Conservation (phyloP, 2,797 vertebrate genomes). For the Sebastes reedi region DNA sequence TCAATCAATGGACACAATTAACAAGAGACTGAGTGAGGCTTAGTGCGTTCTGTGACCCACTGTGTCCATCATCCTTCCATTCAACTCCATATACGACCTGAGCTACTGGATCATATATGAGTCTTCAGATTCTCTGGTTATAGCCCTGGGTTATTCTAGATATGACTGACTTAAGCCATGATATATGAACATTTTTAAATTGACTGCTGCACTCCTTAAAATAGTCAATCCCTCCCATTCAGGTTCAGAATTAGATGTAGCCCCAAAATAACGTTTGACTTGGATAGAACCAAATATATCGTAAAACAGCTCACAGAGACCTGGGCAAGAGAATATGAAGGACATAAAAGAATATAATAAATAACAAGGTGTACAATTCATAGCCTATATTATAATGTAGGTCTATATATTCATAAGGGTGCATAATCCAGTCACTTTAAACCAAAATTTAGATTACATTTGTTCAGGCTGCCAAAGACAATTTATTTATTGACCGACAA, state of each 20-base stretch:
- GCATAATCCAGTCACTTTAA: not conserved
- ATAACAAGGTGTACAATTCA: not conserved
- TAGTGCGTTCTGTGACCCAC: not conserved
- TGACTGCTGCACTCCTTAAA: not conserved
- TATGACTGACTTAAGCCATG: not conserved
- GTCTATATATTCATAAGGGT: not conserved
- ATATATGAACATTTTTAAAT: not conserved
- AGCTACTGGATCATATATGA: not conserved
- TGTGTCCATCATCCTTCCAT: not conserved
- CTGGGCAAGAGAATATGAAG: not conserved
- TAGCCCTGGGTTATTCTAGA: not conserved
- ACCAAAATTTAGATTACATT: not conserved
- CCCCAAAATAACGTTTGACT: not conserved
- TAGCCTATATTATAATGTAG: not conserved
- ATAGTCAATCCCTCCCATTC: not conserved
- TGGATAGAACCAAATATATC: not conserved
- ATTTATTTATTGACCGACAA: constrained; percentile 11
- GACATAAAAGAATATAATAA: not conserved
- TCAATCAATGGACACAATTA: not conserved
- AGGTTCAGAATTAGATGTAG: not conserved
- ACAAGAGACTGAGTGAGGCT: not conserved
- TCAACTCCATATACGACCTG: not conserved
- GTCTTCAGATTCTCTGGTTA: not conserved
- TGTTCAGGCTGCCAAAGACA: not conserved
- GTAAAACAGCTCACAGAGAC: not conserved